Conservation (phyloP, 1,140 invertebrate species). For the Acyrthosiphon pisum region DNA sequence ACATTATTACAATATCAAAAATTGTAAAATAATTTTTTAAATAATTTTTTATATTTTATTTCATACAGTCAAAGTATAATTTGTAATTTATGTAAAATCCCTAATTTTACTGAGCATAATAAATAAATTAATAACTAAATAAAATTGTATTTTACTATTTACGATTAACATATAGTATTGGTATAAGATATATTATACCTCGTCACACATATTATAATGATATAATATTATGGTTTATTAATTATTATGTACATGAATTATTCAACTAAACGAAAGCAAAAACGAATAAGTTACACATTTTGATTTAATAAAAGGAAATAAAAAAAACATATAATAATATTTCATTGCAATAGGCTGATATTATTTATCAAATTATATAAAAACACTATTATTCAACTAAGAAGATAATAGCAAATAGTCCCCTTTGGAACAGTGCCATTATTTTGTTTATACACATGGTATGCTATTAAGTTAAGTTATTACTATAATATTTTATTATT, state of each 20-base stretch:
- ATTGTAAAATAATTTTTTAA: not conserved
- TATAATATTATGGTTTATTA: not conserved
- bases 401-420: not conserved
- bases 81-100: not conserved
- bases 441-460: not conserved
- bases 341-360: not conserved
- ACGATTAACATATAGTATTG: too few relatives aligned
- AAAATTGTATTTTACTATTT: not conserved
- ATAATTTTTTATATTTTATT: not conserved
- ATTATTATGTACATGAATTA: not conserved
- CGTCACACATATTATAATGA: not conserved
- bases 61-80: not conserved
- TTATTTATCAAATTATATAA: not conserved
- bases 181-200: not conserved
- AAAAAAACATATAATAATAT: not conserved
- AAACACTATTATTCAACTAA: not conserved
- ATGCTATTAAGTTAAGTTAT: conserved; percentile 9
- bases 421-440: not conserved
- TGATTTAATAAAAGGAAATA: not conserved
- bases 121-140: not conserved
- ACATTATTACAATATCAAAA: not conserved
- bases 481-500: not conserved
- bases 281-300: not conserved
- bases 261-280: not conserved
- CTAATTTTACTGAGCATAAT: not conserved